Conservation (phyloP, 2,888 invertebrate species). For the Agonopterix arenella region DNA sequence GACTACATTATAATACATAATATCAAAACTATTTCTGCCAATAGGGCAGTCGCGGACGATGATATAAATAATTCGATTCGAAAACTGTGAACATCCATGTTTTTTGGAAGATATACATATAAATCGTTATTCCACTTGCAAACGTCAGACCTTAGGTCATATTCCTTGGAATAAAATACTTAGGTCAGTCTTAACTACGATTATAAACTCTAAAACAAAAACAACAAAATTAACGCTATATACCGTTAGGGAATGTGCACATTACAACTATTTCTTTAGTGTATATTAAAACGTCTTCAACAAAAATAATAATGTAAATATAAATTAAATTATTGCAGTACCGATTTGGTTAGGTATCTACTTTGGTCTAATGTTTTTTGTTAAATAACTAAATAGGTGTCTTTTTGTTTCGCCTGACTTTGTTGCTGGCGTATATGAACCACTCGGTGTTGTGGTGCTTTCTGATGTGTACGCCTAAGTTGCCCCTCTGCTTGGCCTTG, state of each 20-base stretch:
- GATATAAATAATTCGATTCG: background rate
- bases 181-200: conserved; percentile 71
- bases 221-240: conserved; percentile 63
- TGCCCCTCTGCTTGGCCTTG: conserved; percentile 88
- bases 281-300: conserved; percentile 64
- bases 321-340: conserved; percentile 70
- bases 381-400: conserved; percentile 14
- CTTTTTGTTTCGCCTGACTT: conserved; percentile 66
- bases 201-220: conserved; percentile 68
- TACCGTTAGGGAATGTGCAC: conserved; percentile 72
- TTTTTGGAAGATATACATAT: conserved; percentile 9
- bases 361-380: conserved; percentile 58
- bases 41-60: background rate
- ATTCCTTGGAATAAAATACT: conserved; percentile 55
- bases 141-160: conserved; percentile 38
- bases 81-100: background rate
- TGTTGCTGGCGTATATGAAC: conserved; percentile 69
- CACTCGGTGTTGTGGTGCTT: conserved; percentile 82
- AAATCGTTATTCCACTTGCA: conserved; percentile 18
- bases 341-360: conserved; percentile 72
- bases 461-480: conserved; percentile 87
- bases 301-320: conserved; percentile 53
- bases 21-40: background rate
- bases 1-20: conserved; percentile 1
- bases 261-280: conserved; percentile 61